Evolutionary conservation across 2,888 invertebrate genomes (phyloP).

Genomic region (Capitulum mitella): DNA sequence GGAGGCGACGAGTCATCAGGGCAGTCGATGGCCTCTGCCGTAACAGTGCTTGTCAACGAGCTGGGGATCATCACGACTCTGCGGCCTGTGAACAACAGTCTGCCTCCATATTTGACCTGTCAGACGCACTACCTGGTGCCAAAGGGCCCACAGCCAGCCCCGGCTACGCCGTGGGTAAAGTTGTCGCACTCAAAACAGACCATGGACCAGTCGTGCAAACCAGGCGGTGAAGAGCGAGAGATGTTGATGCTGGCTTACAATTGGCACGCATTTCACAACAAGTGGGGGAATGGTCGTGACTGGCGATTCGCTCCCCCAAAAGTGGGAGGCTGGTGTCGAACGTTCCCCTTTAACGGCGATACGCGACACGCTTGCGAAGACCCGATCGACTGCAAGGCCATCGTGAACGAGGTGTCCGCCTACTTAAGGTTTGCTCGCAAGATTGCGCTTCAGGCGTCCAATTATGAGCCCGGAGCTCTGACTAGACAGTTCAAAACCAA

Average conservation of each 20-base stretch:
- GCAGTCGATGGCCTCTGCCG: constrained; percentile 16
- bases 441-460: neutral
- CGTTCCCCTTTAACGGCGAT: constrained; percentile 56
- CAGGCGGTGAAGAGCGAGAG: constrained; percentile 2
- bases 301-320: constrained; percentile 50
- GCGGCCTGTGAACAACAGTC: constrained; percentile 4
- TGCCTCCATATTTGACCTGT: neutral
- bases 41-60: constrained; percentile 13
- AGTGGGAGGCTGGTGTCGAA: constrained; percentile 68
- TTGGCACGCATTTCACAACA: constrained; percentile 43
- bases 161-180: neutral
- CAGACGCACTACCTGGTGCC: constrained; percentile 23
- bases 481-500: neutral
- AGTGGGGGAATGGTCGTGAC: constrained; percentile 69
- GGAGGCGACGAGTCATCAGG: neutral
- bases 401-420: constrained; percentile 7
- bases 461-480: neutral
- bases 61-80: constrained; percentile 11
- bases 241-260: constrained; percentile 18
- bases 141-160: constrained; percentile 11
- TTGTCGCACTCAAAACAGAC: neutral
- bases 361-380: constrained; percentile 37
- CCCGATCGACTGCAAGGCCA: constrained; percentile 27
- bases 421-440: constrained; percentile 4
- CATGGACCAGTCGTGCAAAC: neutral